phyloP scores from a whole-genome alignment of 2,888 invertebrate species.

The Cephalotes varians region DNA sequence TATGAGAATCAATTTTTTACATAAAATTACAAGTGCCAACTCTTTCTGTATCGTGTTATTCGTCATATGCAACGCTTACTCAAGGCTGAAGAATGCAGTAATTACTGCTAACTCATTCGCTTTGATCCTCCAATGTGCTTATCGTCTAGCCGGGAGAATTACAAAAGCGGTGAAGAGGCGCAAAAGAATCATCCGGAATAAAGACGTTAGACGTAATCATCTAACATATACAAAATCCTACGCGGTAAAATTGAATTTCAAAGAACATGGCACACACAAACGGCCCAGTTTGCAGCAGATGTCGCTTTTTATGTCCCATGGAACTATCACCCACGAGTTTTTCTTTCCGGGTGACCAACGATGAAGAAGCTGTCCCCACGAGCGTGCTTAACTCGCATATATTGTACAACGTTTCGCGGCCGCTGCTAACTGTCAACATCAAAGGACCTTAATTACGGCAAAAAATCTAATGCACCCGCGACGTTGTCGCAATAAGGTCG shows the following conservation, averaged over 20 bases:
- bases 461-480: constrained; percentile 56
- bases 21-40: background rate
- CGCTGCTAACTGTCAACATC: constrained; percentile 33
- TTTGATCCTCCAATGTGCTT: constrained; percentile 10
- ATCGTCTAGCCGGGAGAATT: background rate
- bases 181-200: constrained; percentile 4
- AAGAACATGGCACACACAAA: background rate
- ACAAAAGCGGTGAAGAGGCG: background rate
- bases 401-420: background rate
- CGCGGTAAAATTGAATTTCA: constrained; percentile 26
- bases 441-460: constrained; percentile 49
- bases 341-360: constrained; percentile 15
- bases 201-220: constrained; percentile 20
- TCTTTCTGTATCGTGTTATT: background rate
- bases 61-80: background rate
- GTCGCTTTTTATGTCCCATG: background rate
- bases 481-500: constrained; percentile 65
- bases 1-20: background rate
- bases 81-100: background rate
- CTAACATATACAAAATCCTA: background rate
- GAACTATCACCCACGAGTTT: constrained; percentile 11
- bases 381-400: constrained; percentile 32
- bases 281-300: background rate
- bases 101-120: constrained; percentile 16
- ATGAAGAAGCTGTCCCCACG: constrained; percentile 17